Evolutionary conservation across 2,113 vertebrate species (phyloP).

Genomic region (Trachemys scripta): DNA sequence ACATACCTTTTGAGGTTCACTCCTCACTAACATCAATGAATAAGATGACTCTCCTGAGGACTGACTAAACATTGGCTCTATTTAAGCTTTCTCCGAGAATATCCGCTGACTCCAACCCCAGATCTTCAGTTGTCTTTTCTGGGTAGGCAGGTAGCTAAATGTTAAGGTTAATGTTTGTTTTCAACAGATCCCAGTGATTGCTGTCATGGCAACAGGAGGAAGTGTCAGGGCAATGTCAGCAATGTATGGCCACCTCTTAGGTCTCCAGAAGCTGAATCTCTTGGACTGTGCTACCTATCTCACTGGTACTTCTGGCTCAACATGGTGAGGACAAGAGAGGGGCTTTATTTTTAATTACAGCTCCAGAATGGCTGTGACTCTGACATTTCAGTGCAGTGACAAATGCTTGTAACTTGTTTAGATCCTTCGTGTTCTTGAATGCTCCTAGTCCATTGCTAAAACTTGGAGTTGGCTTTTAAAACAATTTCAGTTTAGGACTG

Average conservation of each 20-base stretch:
- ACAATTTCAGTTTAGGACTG: neutral
- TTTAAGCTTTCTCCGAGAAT: neutral
- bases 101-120: neutral
- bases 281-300: slow-evolving; percentile 87
- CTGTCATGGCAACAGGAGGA: slow-evolving; percentile 87
- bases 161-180: slow-evolving; percentile 55
- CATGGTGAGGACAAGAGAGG: slow-evolving; percentile 82
- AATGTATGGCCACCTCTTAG: slow-evolving; percentile 84
- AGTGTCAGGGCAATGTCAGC: slow-evolving; percentile 88
- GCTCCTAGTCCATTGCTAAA: neutral
- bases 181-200: slow-evolving; percentile 87
- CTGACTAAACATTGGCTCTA: neutral
- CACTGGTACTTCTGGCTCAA: slow-evolving; percentile 88
- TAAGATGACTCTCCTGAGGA: neutral
- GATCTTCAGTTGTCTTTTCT: slow-evolving; percentile 20
- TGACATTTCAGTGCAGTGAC: neutral
- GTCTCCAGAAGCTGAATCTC: slow-evolving; percentile 84
- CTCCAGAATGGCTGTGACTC: neutral
- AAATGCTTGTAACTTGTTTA: neutral
- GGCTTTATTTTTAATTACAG: neutral
- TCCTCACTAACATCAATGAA: neutral
- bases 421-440: neutral
- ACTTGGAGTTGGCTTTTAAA: neutral
- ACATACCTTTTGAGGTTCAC: neutral
- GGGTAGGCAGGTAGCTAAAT: neutral